Evolutionary conservation across 2,113 vertebrate genomes (phyloP).

Genomic region (Aphelocoma coerulescens): DNA sequence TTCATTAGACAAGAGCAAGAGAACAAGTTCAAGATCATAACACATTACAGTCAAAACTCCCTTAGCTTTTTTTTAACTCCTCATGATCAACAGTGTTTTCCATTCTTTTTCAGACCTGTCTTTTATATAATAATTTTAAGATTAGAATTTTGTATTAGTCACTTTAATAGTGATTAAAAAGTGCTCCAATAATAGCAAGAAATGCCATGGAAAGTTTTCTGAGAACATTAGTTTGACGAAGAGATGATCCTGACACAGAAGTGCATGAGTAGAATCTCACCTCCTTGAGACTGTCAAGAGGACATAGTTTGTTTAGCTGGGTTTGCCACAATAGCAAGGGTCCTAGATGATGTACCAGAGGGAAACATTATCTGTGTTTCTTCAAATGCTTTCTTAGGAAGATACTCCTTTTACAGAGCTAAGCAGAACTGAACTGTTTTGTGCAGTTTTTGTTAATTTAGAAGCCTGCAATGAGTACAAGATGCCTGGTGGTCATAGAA

Average conservation of each 20-base stretch:
- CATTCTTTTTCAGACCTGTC: background rate
- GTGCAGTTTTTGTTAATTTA: background rate
- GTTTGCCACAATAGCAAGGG: background rate
- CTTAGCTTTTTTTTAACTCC: background rate
- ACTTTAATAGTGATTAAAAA: background rate
- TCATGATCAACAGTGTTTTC: background rate
- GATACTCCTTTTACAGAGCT: background rate
- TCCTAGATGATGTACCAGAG: background rate
- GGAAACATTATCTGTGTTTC: background rate
- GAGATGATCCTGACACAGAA: background rate
- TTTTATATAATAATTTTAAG: background rate
- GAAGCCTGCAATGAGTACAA: background rate
- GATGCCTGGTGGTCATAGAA: background rate
- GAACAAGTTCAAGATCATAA: background rate
- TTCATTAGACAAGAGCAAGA: background rate
- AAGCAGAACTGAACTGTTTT: background rate
- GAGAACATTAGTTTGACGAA: background rate
- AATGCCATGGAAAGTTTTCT: background rate
- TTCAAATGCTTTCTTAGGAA: background rate
- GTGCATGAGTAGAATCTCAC: background rate
- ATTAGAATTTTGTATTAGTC: background rate
- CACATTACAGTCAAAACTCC: background rate
- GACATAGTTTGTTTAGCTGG: background rate
- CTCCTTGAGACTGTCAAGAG: background rate
- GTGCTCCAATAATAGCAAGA: background rate